phyloP scores from a whole-genome alignment of 2,888 invertebrate genomes.

The Blastobasis adustella region DNA sequence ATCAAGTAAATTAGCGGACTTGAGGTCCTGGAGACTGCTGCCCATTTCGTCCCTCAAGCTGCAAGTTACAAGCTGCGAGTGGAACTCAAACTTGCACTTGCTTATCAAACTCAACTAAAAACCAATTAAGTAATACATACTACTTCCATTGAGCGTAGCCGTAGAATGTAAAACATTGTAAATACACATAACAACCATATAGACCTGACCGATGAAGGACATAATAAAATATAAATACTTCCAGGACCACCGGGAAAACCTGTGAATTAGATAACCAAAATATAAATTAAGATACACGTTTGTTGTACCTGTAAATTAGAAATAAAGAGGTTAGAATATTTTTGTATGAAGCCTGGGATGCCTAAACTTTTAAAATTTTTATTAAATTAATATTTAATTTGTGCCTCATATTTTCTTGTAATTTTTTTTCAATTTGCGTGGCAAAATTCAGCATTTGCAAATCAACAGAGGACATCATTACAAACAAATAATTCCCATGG shows the following conservation, averaged over 20 bases:
- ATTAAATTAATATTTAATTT: too few species aligned
- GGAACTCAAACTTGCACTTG: too few species aligned
- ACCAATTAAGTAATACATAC: constrained; percentile 28
- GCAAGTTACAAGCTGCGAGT: too few species aligned
- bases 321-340: neutral
- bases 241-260: constrained; percentile 50
- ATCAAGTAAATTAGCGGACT: neutral
- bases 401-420: too few species aligned
- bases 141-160: constrained; percentile 38
- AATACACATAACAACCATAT: constrained; percentile 44
- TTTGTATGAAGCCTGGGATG: too few species aligned
- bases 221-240: constrained; percentile 40
- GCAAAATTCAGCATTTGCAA: too few species aligned
- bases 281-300: neutral
- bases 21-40: neutral
- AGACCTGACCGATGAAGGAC: constrained; percentile 49
- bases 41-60: neutral
- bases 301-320: neutral
- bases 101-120: neutral
- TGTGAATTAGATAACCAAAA: constrained; percentile 22
- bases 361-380: too few species aligned
- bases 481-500: too few species aligned
- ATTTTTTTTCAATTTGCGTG: too few species aligned
- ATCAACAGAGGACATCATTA: too few species aligned
- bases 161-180: constrained; percentile 26